Evolutionary conservation across 2,797 vertebrate species (phyloP), one percentile per base, ranked within the genome.

Genomic region (Muscicapa striata): DNA sequence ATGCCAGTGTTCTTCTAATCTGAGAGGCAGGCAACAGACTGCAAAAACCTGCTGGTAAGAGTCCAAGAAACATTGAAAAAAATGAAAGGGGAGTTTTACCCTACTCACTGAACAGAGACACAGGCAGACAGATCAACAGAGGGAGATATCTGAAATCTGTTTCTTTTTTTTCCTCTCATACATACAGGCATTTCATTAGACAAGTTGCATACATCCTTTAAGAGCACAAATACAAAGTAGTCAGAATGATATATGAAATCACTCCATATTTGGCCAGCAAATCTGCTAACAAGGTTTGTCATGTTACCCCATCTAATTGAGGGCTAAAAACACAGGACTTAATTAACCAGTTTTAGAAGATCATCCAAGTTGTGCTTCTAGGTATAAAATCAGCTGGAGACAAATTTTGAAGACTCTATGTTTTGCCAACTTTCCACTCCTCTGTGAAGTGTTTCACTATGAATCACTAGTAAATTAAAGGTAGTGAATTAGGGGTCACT

Each of bases 1-100:
- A 97, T 96, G 94, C 88, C 86, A 97, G 85, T 69, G 70, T 96
- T 97, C 90, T 96, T 97, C 95, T 97, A 97, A 97, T 97, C 97
- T 93, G 90, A 96, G 87, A 97, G 90, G 93, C 95, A 97, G 74
- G 94, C 97, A 97, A 87, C 92, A 97, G 97, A 97, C 95, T 97
- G 95, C 94, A 96, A 97, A 97, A 97, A 90, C 49, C 82, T 94
- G 46, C 81, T 97, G 96, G 94, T 92, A 66, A 91, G 78, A 88
- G 80, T 97, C 96, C 97, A 98, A 93, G 63, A 96, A 89, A 86
- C 49, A 72, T 36, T 80, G 51, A 75, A 84, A 90, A 87, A 95
- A 94, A 93, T 5, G 8, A 38, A 69, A 55, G 51, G 51, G 86
- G 78, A 89, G 63, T 89, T 91, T 93, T 87, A 79, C 80, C 64